Evolutionary conservation across 2,888 invertebrate genomes (phyloP), one percentile per base, ranked within the genome.

Genomic region (Aleiodes testaceus): DNA sequence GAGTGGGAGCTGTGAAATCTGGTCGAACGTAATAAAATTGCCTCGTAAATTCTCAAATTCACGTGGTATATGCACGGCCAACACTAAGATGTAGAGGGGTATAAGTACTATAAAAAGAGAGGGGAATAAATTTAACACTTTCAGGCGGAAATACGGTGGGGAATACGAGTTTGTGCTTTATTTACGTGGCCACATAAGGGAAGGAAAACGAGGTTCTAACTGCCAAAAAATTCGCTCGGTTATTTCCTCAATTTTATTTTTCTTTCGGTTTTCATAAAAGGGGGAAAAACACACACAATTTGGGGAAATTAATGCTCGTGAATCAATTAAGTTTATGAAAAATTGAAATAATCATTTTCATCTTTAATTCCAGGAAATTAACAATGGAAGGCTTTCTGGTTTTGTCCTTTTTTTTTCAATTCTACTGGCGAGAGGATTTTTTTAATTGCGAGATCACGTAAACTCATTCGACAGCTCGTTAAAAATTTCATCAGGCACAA

Each of bases 401-500:
- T 52, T 50, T 14, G 14, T 65, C 36, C 30, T 14, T 50, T 26
- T 18, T 11, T 42, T 44, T 52, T 52, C 20, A 52, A n/a, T 52
- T 26, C 26, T 20, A 2, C 30, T 49, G 18, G 11, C 18, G 20
- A 66, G 50, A 18, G 42, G 68, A 74, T 75, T 78, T 74, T 77
- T 78, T 77, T 80, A 80, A 82, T 82, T 79, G 79, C 75, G 76
- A 75, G 75, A 77, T 72, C 69, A 74, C 74, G 78, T 72, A 75
- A 69, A 75, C 73, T 50, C 74, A 74, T 78, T 81, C 79, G 81
- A 81, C 81, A 81, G 78, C 79, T 78, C 77, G 73, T 82, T 81
- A 81, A 82, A 82, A 80, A 72, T 82, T 82, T 82, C 80, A 82
- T 82, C 80, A 81, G 79, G 78, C 76, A 77, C 76, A 80, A 81